A percentile compares a stretch with the other conserved stretches of the same genome.
phyloP scores from a whole-genome alignment of 2,888 invertebrate genomes.

The Ennomos quercinarius region DNA sequence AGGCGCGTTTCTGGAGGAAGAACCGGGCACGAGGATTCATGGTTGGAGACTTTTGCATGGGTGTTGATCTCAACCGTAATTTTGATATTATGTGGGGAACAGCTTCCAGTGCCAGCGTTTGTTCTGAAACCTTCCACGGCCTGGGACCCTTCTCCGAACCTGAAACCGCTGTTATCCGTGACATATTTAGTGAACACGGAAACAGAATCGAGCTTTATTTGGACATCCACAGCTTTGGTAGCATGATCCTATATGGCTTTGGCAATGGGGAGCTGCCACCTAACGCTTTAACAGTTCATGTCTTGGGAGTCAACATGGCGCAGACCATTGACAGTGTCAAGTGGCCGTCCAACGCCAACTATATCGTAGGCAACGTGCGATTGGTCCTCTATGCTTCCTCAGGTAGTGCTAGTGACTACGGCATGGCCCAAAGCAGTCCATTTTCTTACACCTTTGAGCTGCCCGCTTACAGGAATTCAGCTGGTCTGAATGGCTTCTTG shows the following conservation, averaged over 20 bases:
- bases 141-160: constrained; percentile 87
- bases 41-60: constrained; percentile 77
- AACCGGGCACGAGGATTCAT: constrained; percentile 77
- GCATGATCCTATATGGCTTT: constrained; percentile 79
- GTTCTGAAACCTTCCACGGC: constrained; percentile 88
- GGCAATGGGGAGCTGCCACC: constrained; percentile 74
- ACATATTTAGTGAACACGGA: constrained; percentile 79
- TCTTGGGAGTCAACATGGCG: constrained; percentile 69
- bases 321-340: constrained; percentile 75
- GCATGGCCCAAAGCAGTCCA: constrained; percentile 77
- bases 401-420: constrained; percentile 88
- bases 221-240: constrained; percentile 91
- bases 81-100: constrained; percentile 89
- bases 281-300: constrained; percentile 72
- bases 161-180: constrained; percentile 85
- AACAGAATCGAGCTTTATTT: constrained; percentile 86
- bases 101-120: constrained; percentile 76
- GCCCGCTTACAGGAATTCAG: constrained; percentile 71
- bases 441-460: constrained; percentile 87
- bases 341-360: constrained; percentile 70
- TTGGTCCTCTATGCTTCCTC: constrained; percentile 83
- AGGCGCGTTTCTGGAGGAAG: constrained; percentile 88
- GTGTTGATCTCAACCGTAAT: constrained; percentile 92
- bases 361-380: constrained; percentile 79
- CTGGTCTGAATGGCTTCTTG: constrained; percentile 76